phyloP scores from a whole-genome alignment of 2,797 vertebrate genomes.

The Amniataba percoides region DNA sequence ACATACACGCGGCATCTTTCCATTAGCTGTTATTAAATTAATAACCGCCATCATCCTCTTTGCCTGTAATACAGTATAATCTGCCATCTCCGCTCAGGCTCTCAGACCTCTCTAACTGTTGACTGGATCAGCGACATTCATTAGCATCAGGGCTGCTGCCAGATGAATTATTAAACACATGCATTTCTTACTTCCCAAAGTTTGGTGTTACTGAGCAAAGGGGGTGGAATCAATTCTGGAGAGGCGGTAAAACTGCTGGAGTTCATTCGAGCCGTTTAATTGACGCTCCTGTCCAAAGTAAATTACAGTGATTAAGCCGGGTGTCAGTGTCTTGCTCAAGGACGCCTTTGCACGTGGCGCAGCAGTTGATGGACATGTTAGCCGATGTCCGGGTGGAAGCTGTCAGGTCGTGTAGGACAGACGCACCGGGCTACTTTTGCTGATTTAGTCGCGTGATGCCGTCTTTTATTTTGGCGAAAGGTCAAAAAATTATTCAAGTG shows the following conservation, averaged over 20 bases:
- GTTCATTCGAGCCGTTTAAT: constrained; percentile 54
- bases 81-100: constrained; percentile 56
- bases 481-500: background rate
- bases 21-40: constrained; percentile 72
- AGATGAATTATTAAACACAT: constrained; percentile 61
- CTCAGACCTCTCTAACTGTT: constrained; percentile 56
- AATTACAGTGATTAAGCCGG: constrained; percentile 52
- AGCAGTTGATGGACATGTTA: constrained; percentile 37
- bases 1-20: constrained; percentile 51
- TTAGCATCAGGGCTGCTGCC: constrained; percentile 45
- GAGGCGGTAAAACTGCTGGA: constrained; percentile 40
- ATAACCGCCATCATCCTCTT: constrained; percentile 71
- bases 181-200: constrained; percentile 40
- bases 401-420: constrained; percentile 6
- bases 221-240: constrained; percentile 13
- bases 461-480: constrained; percentile 21
- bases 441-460: background rate
- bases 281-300: constrained; percentile 49
- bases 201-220: constrained; percentile 35
- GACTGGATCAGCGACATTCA: constrained; percentile 59
- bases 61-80: constrained; percentile 63
- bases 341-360: constrained; percentile 26
- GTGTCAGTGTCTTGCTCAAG: constrained; percentile 48
- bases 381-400: constrained; percentile 26
- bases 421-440: background rate